Evolutionary conservation across 2,113 vertebrate genomes (phyloP), one percentile per base, ranked within the genome.

Genomic region (Urocitellus parryii): DNA sequence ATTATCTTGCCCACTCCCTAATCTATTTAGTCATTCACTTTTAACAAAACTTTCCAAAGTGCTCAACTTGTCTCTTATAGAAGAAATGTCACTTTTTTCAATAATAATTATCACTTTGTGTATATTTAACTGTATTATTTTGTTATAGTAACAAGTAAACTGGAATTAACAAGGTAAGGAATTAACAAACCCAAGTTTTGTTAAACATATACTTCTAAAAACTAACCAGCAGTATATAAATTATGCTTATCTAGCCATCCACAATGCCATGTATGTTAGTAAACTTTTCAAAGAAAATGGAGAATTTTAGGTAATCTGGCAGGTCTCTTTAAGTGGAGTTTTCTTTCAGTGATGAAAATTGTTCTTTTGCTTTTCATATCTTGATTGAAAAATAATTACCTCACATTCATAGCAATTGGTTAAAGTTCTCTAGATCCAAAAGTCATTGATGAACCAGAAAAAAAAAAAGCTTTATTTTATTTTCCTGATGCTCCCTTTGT

Each of bases 371-470:
- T 6, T 94, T 61, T 20, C 8, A 56, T 65, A 48, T 18, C n/a
- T 42, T 81, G 16, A 29, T 34, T 89, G 29, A 86, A 91, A 88
- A 89, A 42, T 61, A 65, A 94, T 78, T 72, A 72, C 63, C 77
- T 65, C 34, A 61, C 29, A 56, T 53, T 80, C 6, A 29, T 81
- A 86, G 16, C 12, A 92, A 77, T 65, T 77, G 86, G 12, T 53
- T 88, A 39, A 58, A 73, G 3, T 68, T 86, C 2, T 70, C 22
- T 25, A 80, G 12, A 53, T 68, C 9, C 77, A 76, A 87, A 48
- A 0, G 2, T 16, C 17, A 37, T 34, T 80, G 20, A 76, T 85
- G 58, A 94, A 73, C 32, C 42, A 92, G 61, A 58, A 94, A 51
- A 89, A 65, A 42, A 89, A 65, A 42, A 53, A 2, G 4, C 84